phyloP scores from a whole-genome alignment of 2,888 invertebrate genomes.

The Mamestra brassicae region DNA sequence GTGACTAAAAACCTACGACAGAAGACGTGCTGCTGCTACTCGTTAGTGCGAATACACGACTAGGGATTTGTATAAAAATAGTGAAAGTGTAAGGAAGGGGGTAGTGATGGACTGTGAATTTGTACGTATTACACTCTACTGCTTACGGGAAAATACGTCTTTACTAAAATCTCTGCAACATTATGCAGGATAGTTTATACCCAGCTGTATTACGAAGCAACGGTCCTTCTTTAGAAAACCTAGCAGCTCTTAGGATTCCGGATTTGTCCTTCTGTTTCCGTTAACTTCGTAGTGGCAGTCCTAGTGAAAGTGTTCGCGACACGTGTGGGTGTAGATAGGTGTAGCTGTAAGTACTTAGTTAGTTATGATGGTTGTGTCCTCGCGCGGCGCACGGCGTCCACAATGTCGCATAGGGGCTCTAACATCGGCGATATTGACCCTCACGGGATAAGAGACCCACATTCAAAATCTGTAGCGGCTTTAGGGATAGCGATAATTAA shows the following conservation, averaged over 20 bases:
- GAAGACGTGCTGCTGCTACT: slow-evolving; percentile 6
- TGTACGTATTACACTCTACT: too few species aligned
- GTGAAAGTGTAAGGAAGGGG: too few species aligned
- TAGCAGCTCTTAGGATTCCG: too few species aligned
- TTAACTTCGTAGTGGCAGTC: background rate
- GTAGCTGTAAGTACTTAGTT: background rate
- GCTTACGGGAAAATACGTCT: too few species aligned
- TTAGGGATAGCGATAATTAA: background rate
- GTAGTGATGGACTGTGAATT: too few species aligned
- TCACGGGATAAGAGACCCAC: background rate
- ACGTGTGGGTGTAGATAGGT: too few species aligned
- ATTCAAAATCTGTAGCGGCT: background rate
- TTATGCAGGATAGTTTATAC: too few species aligned
- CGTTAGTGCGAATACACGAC: too few species aligned
- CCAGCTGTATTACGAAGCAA: too few species aligned
- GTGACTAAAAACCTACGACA: background rate
- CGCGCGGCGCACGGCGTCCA: background rate
- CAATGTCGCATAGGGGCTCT: background rate
- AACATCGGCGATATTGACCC: slow-evolving; percentile 3
- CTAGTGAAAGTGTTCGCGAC: slow-evolving; percentile 7
- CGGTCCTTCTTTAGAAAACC: too few species aligned
- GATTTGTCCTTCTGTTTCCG: slow-evolving; percentile 2
- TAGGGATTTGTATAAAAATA: too few species aligned
- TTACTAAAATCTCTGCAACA: too few species aligned
- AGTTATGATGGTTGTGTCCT: slow-evolving; percentile 1